A percentile compares a stretch with the other conserved stretches of the same genome.
phyloP scores from a whole-genome alignment of 1,140 invertebrate species.

The Aphelenchoides besseyi region DNA sequence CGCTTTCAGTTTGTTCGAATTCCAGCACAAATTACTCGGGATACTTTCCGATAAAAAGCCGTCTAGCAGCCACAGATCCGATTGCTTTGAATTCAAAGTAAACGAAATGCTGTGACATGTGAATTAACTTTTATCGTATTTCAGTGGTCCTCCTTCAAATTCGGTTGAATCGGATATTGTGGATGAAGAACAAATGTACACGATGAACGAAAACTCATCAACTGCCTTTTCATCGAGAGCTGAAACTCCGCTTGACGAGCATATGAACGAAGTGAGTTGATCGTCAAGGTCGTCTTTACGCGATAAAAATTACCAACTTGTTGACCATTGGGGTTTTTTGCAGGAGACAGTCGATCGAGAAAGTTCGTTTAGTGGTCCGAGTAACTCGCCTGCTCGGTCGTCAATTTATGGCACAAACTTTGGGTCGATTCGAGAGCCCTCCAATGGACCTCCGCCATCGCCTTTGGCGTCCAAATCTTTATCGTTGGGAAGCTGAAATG shows the following conservation, averaged over 20 bases:
- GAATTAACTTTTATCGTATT: slow-evolving; percentile 1
- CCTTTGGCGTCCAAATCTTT: slow-evolving; percentile 15
- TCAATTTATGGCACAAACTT: neutral
- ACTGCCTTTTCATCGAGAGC: slow-evolving; percentile 41
- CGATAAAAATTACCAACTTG: too few relatives aligned
- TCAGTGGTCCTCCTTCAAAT: neutral
- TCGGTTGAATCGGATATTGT: slow-evolving; percentile 17
- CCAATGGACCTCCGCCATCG: slow-evolving; percentile 10
- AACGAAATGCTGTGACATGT: slow-evolving; percentile 1
- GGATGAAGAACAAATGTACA: slow-evolving; percentile 23
- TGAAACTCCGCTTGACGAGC: slow-evolving; percentile 28
- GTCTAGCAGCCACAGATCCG: neutral
- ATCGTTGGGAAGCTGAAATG: neutral
- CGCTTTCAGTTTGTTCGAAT: slow-evolving; percentile 18
- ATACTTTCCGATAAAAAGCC: neutral
- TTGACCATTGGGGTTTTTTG: too few relatives aligned
- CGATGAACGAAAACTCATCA: slow-evolving; percentile 43
- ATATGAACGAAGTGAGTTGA: slow-evolving; percentile 17
- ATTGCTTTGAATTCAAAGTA: neutral
- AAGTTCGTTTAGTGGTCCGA: neutral
- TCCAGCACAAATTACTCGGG: slow-evolving; percentile 5
- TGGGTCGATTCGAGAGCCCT: neutral
- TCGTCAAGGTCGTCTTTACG: neutral
- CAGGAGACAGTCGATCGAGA: neutral
- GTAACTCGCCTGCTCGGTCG: neutral